phyloP scores from a whole-genome alignment of 2,113 vertebrate species.

The Hipposideros armiger region DNA sequence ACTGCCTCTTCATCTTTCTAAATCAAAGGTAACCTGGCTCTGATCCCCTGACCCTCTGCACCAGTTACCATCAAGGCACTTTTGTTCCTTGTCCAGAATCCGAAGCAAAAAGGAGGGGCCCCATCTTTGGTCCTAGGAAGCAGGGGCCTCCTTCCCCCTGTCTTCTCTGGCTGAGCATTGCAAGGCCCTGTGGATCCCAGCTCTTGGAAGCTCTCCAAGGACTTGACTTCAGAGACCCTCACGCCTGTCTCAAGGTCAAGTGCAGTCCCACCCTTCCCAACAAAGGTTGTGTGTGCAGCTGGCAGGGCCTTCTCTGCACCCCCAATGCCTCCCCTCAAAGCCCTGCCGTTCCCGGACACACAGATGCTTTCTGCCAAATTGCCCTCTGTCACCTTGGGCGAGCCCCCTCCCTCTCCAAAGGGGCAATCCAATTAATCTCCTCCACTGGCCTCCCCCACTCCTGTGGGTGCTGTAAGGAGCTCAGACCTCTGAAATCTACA shows the following conservation, averaged over 20 bases:
- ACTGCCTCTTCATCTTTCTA: background rate
- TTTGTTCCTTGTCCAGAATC: background rate
- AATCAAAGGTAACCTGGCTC: too few relatives aligned
- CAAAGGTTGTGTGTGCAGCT: fast-evolving
- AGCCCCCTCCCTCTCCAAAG: background rate
- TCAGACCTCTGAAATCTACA: background rate
- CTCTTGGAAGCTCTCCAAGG: background rate
- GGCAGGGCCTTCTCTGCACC: background rate
- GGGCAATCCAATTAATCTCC: background rate
- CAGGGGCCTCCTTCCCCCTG: fast-evolving
- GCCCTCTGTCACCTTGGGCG: background rate
- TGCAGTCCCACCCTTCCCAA: background rate
- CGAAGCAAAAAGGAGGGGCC: too few relatives aligned
- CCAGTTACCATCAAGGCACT: fast-evolving
- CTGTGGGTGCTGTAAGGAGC: background rate
- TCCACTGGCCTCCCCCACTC: too few relatives aligned
- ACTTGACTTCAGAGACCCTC: background rate
- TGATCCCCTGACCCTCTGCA: too few relatives aligned
- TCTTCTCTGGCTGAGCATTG: fast-evolving
- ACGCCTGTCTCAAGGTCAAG: background rate
- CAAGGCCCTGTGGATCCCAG: background rate
- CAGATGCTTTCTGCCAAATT: background rate
- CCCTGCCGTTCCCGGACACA: background rate
- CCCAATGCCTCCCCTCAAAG: too few relatives aligned
- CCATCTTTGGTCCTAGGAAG: fast-evolving